Conservation (phyloP, 2,888 invertebrate species). For the Eudemis profundana region DNA sequence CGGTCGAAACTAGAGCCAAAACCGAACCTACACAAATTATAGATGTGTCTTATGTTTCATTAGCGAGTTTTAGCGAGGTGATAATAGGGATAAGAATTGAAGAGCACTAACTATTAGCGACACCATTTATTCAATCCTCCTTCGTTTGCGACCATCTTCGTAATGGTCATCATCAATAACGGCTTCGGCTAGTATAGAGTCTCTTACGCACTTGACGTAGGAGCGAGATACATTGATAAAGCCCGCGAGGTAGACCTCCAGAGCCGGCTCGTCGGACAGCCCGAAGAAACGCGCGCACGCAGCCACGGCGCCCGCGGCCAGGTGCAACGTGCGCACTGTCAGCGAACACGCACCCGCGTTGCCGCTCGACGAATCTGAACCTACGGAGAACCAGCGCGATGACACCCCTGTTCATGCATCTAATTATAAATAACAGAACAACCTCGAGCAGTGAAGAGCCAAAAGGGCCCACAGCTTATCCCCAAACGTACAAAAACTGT, state of each 20-base stretch:
- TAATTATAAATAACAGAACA: too few species aligned
- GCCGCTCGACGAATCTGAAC: slow-evolving; percentile 31
- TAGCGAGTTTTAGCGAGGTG: too few species aligned
- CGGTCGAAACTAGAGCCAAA: too few species aligned
- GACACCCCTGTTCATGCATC: neutral
- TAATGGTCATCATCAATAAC: slow-evolving; percentile 21
- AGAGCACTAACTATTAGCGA: neutral
- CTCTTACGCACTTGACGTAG: slow-evolving; percentile 56
- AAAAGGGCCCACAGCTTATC: too few species aligned
- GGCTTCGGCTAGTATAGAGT: slow-evolving; percentile 51
- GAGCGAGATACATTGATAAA: slow-evolving; percentile 49
- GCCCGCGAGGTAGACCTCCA: slow-evolving; percentile 49
- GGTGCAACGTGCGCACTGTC: slow-evolving; percentile 55
- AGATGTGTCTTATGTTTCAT: too few species aligned
- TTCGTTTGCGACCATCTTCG: slow-evolving; percentile 17
- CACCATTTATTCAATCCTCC: slow-evolving; percentile 9
- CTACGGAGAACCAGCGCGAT: slow-evolving; percentile 6
- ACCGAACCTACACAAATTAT: too few species aligned
- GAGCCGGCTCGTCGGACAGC: slow-evolving; percentile 40
- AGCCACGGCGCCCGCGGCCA: slow-evolving; percentile 62
- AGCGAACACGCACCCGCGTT: slow-evolving; percentile 29
- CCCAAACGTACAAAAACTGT: too few species aligned
- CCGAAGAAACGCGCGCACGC: slow-evolving; percentile 50
- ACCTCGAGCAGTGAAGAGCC: too few species aligned
- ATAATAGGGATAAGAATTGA: too few species aligned